phyloP scores from a whole-genome alignment of 2,113 vertebrate genomes.

The Tichodroma muraria region DNA sequence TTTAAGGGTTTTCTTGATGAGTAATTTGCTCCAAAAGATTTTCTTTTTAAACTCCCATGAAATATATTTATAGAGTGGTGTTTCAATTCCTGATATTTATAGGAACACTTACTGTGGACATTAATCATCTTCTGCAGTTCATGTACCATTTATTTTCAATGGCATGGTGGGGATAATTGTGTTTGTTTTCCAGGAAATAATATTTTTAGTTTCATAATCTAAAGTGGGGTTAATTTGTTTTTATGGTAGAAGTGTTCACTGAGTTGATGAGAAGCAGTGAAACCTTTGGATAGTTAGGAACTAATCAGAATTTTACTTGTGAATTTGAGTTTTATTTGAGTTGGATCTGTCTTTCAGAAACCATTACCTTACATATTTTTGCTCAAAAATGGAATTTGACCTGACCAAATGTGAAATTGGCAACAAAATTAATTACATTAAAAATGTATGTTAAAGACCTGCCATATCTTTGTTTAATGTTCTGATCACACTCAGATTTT shows the following conservation, averaged over 20 bases:
- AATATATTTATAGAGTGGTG: slow-evolving; percentile 27
- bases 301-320: not conserved
- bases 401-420: not conserved
- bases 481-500: not conserved
- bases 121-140: not conserved
- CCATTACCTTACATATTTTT: not conserved
- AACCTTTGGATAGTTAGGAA: not conserved
- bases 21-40: slow-evolving; percentile 28
- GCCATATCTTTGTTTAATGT: not conserved
- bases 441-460: not conserved
- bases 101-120: not conserved
- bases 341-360: not conserved
- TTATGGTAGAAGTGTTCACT: not conserved
- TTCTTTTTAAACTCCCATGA: slow-evolving; percentile 27
- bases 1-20: slow-evolving; percentile 43
- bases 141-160: not conserved
- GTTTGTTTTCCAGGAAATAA: slow-evolving; percentile 8
- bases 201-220: not conserved
- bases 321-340: not conserved
- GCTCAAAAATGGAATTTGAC: not conserved
- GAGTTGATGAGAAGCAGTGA: not conserved
- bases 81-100: slow-evolving; percentile 35
- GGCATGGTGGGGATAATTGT: not conserved
- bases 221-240: not conserved
- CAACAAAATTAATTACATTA: not conserved